Evolutionary conservation across 2,797 vertebrate species (phyloP), one percentile per base, ranked within the genome.

Genomic region (Aplochiton taeniatus): DNA sequence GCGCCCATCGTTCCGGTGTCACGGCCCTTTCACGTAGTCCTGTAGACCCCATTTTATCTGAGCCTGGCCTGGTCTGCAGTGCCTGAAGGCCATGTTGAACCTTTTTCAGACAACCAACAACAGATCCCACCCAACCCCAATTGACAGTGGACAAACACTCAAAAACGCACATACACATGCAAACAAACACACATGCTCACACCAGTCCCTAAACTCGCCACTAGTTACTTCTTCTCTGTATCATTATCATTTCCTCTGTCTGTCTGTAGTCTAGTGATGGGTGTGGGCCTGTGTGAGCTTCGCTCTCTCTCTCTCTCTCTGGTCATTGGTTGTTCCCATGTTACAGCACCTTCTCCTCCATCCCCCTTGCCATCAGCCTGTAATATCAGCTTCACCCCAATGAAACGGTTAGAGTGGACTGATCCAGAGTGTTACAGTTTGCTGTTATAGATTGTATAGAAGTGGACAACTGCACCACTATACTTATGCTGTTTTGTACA

Each of bases 141-240:
- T 63, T 49, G 17, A 58, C 62, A n/a, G 31, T 49, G 54, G 68
- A 55, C 66, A 75, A 52, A 60, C 65, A 64, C 3, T 69, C 59
- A 41, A 18, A 16, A 46, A 14, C 17, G 12, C 68, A 63, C 55
- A 63, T 61, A 43, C 18, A 44, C 12, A 18, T 43, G 52, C 13
- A 43, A 53, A n/a, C n/a, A n/a, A n/a, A 61, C 19, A 50, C 58
- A 46, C 60, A 48, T 0, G 63, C 69, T 69, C 83, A 84, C 76
- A 75, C 80, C 77, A 78, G 78, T 80, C 74, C 16, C 66, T 69
- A 18, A 67, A 75, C 69, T 46, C 52, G n/a, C n/a, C n/a, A 6
- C 61, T 42, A 31, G 31, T 31, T 31, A 58, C 76, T 66, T 66
- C 65, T 48, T 45, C 56, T 69, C 18, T 66, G 64, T 65, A n/a